Evolutionary conservation across 2,888 invertebrate species (phyloP).

Genomic region (Criorhina ranunculi): DNA sequence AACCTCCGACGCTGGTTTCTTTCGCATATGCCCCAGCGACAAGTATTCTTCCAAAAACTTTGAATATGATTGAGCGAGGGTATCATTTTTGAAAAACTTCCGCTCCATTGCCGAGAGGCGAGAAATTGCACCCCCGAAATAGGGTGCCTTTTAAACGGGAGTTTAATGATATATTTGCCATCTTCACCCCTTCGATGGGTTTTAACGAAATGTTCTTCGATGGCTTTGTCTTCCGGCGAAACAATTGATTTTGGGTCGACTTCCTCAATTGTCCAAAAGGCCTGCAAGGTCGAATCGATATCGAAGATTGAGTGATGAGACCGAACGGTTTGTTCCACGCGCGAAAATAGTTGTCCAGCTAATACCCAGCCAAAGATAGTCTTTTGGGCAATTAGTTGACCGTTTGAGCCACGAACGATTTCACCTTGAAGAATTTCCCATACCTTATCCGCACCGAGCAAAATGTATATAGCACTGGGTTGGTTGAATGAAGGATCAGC

Average conservation of each 20-base stretch:
- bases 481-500: slow-evolving; percentile 23
- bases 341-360: slow-evolving; percentile 3
- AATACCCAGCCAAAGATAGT: slow-evolving; percentile 19
- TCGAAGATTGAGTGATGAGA: slow-evolving; percentile 18
- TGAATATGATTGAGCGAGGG: background rate
- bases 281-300: slow-evolving; percentile 14
- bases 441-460: slow-evolving; percentile 34
- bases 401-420: background rate
- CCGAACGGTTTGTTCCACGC: background rate
- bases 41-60: slow-evolving; percentile 1
- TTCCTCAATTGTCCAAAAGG: slow-evolving; percentile 15
- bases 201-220: slow-evolving; percentile 31
- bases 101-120: background rate
- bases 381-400: slow-evolving; percentile 25
- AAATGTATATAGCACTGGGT: slow-evolving; percentile 9
- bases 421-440: slow-evolving; percentile 19
- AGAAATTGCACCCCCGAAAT: background rate
- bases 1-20: background rate
- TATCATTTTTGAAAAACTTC: background rate
- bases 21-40: slow-evolving; percentile 2
- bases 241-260: background rate
- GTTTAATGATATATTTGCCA: slow-evolving; percentile 10
- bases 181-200: slow-evolving; percentile 27
- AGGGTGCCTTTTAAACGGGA: background rate
- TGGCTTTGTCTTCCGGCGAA: slow-evolving; percentile 34